Evolutionary conservation across 1,140 invertebrate species (phyloP), one percentile per base, ranked within the genome.

Genomic region (Procambarus virginalis): DNA sequence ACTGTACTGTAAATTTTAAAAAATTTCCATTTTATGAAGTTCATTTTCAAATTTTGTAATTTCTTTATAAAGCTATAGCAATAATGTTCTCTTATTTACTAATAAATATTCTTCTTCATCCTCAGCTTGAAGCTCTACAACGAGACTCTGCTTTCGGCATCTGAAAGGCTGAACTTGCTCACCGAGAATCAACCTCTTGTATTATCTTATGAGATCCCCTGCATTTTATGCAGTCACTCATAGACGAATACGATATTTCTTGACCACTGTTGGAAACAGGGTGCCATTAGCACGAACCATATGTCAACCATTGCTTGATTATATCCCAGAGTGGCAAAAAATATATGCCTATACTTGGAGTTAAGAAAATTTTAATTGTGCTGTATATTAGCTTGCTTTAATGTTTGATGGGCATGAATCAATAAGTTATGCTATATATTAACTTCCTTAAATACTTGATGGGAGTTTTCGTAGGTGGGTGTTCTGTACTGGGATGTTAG

Each of bases 331-430:
- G 48, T 92, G 92, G 92, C 92, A 92, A 81, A 79, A 86, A 46
- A 86, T 92, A 58, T 92, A 92, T 76, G 87, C 89, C 8, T 91
- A 92, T 83, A 81, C 86, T 22, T 92, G 92, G 92, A 92, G 91
- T 85, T 86, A 76, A 58, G n/a, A 48, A 12, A 8, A 6, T 0
- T 2, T 10, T n/a, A 12, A 17, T 2, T 76, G 84, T 34, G 60
- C 10, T 64, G 20, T 64, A 64, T 10, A 64, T 55, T 9, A 55
- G 8, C 8, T 55, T 55, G 8, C 8, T 55, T 55, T 55, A 34
- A 34, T 34, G 34, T 34, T 34, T 34, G 34, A 34, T 34, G 34
- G 34, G 34, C 34, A 34, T 34, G 34, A 34, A 34, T 34, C 34
- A 34, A 34, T 34, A 34, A 34, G 34, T 34, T 34, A 34, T 34